phyloP scores from a whole-genome alignment of 2,113 vertebrate species.

The Cranoglanis bouderius region DNA sequence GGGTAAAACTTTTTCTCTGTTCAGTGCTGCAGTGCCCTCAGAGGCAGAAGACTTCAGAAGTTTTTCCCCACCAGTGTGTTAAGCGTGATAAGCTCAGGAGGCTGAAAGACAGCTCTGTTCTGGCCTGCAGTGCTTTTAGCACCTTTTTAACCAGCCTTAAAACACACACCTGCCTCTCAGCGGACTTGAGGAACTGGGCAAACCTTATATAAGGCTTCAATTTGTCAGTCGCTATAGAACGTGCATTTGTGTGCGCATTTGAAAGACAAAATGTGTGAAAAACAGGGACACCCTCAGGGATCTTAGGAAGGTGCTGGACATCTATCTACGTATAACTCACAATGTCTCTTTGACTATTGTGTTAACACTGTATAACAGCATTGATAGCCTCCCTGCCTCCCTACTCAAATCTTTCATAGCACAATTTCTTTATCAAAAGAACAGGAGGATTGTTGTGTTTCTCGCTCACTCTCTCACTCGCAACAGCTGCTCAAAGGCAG shows the following conservation, averaged over 20 bases:
- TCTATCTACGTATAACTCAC: neutral
- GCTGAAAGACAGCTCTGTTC: neutral
- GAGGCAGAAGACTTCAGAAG: neutral
- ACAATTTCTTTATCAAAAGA: conserved; percentile 20
- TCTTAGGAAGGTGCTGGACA: neutral
- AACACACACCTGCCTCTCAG: conserved; percentile 35
- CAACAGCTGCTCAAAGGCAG: conserved; percentile 10
- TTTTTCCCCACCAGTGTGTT: neutral
- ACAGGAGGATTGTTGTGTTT: neutral
- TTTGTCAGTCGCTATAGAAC: neutral
- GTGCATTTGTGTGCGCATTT: conserved; percentile 16
- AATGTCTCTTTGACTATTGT: neutral
- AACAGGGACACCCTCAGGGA: conserved; percentile 20
- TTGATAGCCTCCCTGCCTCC: neutral
- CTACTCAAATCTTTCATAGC: neutral
- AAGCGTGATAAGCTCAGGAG: neutral
- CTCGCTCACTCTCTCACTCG: neutral
- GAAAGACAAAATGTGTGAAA: neutral
- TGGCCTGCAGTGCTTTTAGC: conserved; percentile 29
- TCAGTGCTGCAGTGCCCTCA: neutral
- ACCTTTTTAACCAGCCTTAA: neutral
- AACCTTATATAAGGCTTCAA: conserved; percentile 12
- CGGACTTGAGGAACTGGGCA: neutral
- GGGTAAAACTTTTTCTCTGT: neutral
- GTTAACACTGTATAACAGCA: neutral